Conservation (phyloP, 2,797 vertebrate species). For the Odontamblyopus lacepedii region DNA sequence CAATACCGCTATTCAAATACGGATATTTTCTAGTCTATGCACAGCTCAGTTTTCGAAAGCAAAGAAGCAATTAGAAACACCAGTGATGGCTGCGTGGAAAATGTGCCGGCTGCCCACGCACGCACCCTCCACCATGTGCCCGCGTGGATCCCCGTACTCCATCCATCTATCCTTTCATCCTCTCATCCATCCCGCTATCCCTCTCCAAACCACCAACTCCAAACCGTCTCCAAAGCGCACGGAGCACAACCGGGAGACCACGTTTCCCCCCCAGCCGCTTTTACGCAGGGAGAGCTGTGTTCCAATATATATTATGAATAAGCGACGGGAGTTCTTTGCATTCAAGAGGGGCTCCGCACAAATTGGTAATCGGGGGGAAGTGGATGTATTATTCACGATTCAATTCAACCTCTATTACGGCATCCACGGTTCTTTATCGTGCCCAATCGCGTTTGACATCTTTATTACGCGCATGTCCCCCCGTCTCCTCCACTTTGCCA, state of each 20-base stretch:
- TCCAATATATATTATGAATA: slow-evolving; percentile 66
- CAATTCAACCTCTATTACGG: slow-evolving; percentile 63
- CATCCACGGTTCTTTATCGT: slow-evolving; percentile 55
- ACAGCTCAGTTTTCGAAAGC: background rate
- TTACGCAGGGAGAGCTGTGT: slow-evolving; percentile 51
- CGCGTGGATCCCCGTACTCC: background rate
- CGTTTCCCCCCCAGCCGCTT: background rate
- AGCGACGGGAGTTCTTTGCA: slow-evolving; percentile 45
- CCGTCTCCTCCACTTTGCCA: slow-evolving; percentile 41
- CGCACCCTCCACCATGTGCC: slow-evolving; percentile 57
- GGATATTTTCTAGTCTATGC: background rate
- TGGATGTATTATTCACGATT: slow-evolving; percentile 71
- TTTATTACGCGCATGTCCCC: slow-evolving; percentile 56
- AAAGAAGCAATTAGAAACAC: slow-evolving; percentile 5
- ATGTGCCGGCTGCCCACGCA: slow-evolving; percentile 26
- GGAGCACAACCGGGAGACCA: background rate
- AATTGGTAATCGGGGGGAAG: slow-evolving; percentile 62
- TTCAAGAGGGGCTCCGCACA: slow-evolving; percentile 40
- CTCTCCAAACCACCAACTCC: slow-evolving; percentile 22
- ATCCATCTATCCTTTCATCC: background rate
- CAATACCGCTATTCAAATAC: background rate
- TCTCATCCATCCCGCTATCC: slow-evolving; percentile 1
- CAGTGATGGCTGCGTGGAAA: slow-evolving; percentile 26
- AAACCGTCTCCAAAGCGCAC: background rate
- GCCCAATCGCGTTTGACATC: slow-evolving; percentile 63